Percentiles rank a stretch among this genome's conserved stretches.
These are phyloP conservation scores for Miichthys miiuy DNA, from an alignment of 2,797 vertebrate species.

Conservation along the genomic window DNA sequence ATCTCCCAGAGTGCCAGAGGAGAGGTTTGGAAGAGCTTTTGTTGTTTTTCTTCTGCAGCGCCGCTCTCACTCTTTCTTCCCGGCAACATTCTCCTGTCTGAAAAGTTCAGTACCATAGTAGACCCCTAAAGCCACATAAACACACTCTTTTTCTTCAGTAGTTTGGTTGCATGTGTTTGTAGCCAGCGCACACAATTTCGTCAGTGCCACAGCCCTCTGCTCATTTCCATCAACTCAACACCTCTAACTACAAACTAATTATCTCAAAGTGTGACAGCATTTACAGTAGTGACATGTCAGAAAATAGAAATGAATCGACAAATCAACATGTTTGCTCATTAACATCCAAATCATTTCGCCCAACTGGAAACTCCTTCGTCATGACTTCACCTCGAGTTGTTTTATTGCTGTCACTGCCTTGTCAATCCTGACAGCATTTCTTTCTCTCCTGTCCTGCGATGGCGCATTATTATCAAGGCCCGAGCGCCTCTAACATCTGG, in stretches of 20 bases:
- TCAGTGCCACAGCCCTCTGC: neutral
- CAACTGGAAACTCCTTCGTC: slow-evolving; percentile 11
- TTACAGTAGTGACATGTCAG: slow-evolving; percentile 14
- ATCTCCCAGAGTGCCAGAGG: slow-evolving; percentile 73
- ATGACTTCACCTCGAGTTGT: slow-evolving; percentile 16
- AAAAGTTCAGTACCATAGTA: slow-evolving; percentile 50
- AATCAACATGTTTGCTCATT: slow-evolving; percentile 54
- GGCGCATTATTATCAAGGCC: slow-evolving; percentile 43
- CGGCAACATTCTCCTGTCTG: slow-evolving; percentile 47
- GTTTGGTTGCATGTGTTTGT: slow-evolving; percentile 30
- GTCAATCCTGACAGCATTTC: slow-evolving; percentile 23
- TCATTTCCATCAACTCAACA: slow-evolving; percentile 47
- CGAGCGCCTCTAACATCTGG: slow-evolving; percentile 57
- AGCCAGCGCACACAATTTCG: slow-evolving; percentile 1
- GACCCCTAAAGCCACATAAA: slow-evolving; percentile 41
- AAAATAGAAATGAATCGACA: slow-evolving; percentile 28
- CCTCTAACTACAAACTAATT: slow-evolving; percentile 18
- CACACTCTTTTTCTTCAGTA: slow-evolving; percentile 18
- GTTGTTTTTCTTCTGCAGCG: slow-evolving; percentile 63
- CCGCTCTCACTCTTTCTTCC: slow-evolving; percentile 31
- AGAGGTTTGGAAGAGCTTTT: slow-evolving; percentile 71
- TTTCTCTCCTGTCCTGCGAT: slow-evolving; percentile 25
- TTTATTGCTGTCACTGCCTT: slow-evolving; percentile 31
- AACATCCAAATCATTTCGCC: slow-evolving; percentile 22
- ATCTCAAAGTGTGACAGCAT: slow-evolving; percentile 13